Evolutionary conservation across 2,888 invertebrate species (phyloP), one percentile per base, ranked within the genome.

Genomic region (Xanthostigma xanthostigma): DNA sequence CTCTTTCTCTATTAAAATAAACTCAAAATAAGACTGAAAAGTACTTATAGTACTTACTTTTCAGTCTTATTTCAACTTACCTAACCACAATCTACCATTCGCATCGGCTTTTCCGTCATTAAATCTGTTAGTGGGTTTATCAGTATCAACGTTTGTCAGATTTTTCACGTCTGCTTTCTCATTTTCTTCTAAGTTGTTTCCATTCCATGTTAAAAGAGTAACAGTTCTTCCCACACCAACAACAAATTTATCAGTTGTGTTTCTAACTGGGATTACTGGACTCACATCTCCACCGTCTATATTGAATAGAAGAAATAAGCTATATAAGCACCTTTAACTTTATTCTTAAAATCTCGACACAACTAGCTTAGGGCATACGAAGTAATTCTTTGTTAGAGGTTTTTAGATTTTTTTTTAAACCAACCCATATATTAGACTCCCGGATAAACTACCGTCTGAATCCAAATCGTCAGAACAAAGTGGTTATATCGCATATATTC

Each of bases 51-150:
- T 17, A 17, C 17, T 4, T 17, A 17, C 17, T 17, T 17, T 17
- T 17, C 17, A 17, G 3, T 17, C 17, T 17, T 17, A 17, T 17
- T 17, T 17, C 17, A 17, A 55, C 59, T 64, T 59, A 72, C 76
- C 75, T 56, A 73, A 69, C 76, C 76, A 76, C 3, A 78, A 59
- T 13, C 75, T 60, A 36, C 78, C 77, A 27, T 58, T 57, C 27
- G 65, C 63, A 56, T 78, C 78, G 27, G 75, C 76, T 61, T 78
- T 79, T 33, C 73, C 78, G 61, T 78, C 78, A 55, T 78, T 79
- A 54, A 76, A 71, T 50, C 75, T 60, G 53, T 72, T 72, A 10
- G 61, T 58, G 2, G 62, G 67, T 56, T 68, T 70, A 49, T 69
- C 62, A 1, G 58, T 54, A 9, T 75, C 74, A 0, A 75, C 69